These are phyloP conservation scores for Brachyptera risi DNA, from an alignment of 2,888 invertebrate species.

Conservation along the genomic window DNA sequence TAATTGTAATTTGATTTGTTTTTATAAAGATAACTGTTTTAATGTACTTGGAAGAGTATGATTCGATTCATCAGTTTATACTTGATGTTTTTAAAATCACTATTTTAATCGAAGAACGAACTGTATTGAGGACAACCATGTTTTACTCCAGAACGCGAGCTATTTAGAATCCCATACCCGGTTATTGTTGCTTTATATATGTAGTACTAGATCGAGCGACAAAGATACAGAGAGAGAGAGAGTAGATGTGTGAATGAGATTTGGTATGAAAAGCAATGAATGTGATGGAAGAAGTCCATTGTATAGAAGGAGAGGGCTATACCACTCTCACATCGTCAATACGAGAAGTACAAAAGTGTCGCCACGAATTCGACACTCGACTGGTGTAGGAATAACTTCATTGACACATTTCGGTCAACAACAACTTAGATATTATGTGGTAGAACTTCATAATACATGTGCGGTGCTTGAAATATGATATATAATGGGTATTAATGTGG, in stretches of 20 bases:
- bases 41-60: no score
- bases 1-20: no score
- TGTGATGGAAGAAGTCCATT: background rate
- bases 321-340: background rate
- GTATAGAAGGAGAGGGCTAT: background rate
- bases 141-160: background rate
- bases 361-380: background rate
- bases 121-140: background rate
- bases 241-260: background rate
- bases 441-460: no score
- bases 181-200: background rate
- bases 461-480: background rate
- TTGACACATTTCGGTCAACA: background rate
- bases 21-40: no score
- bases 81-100: no score
- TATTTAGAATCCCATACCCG: constrained; percentile 3
- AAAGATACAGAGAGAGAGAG: no score
- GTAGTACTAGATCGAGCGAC: background rate
- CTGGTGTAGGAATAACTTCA: constrained; percentile 7
- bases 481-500: background rate
- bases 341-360: background rate
- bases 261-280: background rate
- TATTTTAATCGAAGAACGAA: no score
- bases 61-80: no score
- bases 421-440: background rate